Conservation (phyloP, 2,797 vertebrate species). For the Scyliorhinus canicula region DNA sequence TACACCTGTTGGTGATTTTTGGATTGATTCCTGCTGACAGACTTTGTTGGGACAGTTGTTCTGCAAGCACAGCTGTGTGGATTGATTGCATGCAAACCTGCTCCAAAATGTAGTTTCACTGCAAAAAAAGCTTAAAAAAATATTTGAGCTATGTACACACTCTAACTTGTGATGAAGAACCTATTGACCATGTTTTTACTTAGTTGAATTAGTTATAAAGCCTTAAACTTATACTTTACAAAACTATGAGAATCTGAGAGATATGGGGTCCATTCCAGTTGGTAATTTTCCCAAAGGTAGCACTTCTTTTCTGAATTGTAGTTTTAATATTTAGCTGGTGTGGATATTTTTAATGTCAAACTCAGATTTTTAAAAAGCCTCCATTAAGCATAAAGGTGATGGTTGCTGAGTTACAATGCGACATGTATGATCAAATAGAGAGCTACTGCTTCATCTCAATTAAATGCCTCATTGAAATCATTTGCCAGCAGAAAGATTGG, state of each 20-base stretch:
- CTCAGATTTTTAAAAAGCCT: neutral
- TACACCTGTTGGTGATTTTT: slow-evolving; percentile 35
- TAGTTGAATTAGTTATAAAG: neutral
- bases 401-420: neutral
- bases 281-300: neutral
- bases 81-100: slow-evolving; percentile 18
- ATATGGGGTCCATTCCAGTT: neutral
- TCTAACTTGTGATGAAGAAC: neutral
- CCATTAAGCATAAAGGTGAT: neutral
- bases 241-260: neutral
- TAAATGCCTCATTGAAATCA: neutral
- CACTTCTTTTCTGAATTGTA: neutral
- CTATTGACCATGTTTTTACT: neutral
- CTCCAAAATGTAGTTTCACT: neutral
- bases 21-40: slow-evolving; percentile 28
- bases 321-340: neutral
- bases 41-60: slow-evolving; percentile 37
- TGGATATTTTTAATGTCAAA: neutral
- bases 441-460: neutral
- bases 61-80: slow-evolving; percentile 25
- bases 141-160: neutral
- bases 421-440: neutral
- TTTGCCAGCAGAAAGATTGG: neutral
- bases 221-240: neutral
- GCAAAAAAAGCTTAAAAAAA: neutral